phyloP scores from a whole-genome alignment of 2,113 vertebrate genomes.

The Noturus placidus region DNA sequence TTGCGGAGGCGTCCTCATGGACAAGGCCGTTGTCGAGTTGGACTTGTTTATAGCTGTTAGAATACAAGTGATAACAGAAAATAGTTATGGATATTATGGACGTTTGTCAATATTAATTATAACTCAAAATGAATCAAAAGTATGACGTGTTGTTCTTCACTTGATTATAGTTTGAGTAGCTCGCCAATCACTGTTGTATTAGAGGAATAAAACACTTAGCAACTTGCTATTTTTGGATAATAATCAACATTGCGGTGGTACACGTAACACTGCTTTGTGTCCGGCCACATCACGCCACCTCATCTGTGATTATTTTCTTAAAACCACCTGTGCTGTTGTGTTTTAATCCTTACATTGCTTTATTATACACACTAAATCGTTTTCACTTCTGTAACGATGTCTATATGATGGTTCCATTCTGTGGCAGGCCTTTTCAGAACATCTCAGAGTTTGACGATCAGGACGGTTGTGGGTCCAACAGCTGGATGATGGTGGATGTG shows the following conservation, averaged over 20 bases:
- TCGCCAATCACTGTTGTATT: background rate
- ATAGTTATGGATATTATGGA: background rate
- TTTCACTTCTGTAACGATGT: background rate
- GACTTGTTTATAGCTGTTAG: background rate
- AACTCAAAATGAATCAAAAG: background rate
- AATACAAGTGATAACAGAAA: background rate
- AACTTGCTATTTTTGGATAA: background rate
- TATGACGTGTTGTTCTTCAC: background rate
- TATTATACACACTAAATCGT: background rate
- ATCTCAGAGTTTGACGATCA: slow-evolving; percentile 93
- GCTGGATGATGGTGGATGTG: slow-evolving; percentile 97
- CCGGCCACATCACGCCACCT: background rate
- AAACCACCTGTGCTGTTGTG: background rate
- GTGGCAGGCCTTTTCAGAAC: slow-evolving; percentile 78
- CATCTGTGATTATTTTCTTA: background rate
- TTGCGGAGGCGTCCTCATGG: background rate
- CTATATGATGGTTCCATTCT: background rate
- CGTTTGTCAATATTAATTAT: background rate
- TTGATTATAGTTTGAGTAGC: background rate
- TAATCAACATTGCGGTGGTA: background rate
- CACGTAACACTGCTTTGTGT: background rate
- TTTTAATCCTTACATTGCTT: background rate
- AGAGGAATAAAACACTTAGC: background rate
- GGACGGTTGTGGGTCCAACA: slow-evolving; percentile 94
- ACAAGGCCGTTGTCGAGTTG: background rate